Base-by-base conservation (phyloP, 2,797 vertebrate species). In the Knipowitschia caucasica region DNA sequence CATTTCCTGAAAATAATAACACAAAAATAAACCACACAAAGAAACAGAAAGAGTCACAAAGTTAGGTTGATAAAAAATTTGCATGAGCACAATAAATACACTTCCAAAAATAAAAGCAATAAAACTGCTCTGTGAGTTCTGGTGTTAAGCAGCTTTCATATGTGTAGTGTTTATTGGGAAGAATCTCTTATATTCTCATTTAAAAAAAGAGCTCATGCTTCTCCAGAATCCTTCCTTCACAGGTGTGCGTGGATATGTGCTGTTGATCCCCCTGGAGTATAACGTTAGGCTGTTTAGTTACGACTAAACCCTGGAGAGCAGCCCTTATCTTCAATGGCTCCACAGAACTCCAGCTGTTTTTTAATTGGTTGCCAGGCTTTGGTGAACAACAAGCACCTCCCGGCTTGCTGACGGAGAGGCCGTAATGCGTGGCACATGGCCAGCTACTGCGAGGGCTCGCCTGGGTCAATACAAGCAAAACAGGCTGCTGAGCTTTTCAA, bases 331-430 rank as follows among this genome's bases (percentile, higher is more conserved):
- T 86, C 81, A 81, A 72, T 78, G 78, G 78, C 75, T 82, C 68
- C 74, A 73, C 72, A 70, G 78, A 83, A 86, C 73, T 84, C 81
- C 81, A 86, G 80, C 84, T 85, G 84, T 81, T 85, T 82, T 81
- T 81, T 85, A 84, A 86, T 83, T 84, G 85, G 75, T 58, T 82
- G 70, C 78, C 65, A 65, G 82, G 79, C 66, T 75, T 75, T 71
- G 71, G 62, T 80, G 79, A 83, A 84, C 84, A 86, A 79, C 83
- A 75, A 83, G 75, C 64, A 79, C 63, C 70, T 82, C 78, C 79
- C 76, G 64, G 73, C 52, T 70, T 30, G 17, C 71, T 76, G 78
- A 81, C 73, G 81, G 75, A 73, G 72, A 71, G 65, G 68, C 70
- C 63, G 69, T 76, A 75, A 79, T 73, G 67, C 56, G 24, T 81